These are phyloP conservation scores for Ibycter americanus DNA, from an alignment of 2,797 vertebrate species.

Conservation along the genomic window DNA sequence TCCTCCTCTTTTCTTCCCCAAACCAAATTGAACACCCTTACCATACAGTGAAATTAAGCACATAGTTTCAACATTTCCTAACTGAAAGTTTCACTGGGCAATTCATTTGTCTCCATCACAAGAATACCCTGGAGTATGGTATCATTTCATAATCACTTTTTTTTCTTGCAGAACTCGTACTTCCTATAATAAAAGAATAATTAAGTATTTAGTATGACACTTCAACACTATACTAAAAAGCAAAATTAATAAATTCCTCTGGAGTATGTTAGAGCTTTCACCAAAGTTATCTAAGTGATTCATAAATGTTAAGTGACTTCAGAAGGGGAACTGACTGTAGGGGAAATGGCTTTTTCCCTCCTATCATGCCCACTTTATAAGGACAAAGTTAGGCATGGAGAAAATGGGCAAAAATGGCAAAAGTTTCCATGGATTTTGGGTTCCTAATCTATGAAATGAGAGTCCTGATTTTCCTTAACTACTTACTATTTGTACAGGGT, in stretches of 20 bases:
- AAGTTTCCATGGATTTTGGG: not conserved
- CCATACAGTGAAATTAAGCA: not conserved
- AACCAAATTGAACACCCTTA: not conserved
- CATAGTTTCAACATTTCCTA: not conserved
- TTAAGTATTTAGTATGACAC: not conserved
- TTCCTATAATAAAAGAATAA: not conserved
- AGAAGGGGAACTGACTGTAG: not conserved
- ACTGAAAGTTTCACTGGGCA: not conserved
- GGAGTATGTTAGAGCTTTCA: not conserved
- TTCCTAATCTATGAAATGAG: not conserved
- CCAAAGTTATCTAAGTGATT: not conserved
- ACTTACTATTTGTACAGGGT: not conserved
- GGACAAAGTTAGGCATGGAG: not conserved
- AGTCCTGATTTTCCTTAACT: conserved; percentile 4
- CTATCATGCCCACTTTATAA: not conserved
- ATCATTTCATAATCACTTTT: not conserved
- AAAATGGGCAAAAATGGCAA: not conserved
- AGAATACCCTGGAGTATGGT: not conserved
- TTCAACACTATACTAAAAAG: not conserved
- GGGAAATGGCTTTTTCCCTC: not conserved
- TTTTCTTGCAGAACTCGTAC: not conserved
- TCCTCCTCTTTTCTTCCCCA: not conserved
- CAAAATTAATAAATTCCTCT: not conserved
- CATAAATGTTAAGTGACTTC: not conserved
- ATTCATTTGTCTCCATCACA: not conserved